Evolutionary conservation across 1,140 invertebrate genomes (phyloP).

Genomic region (Plectrocnemia conspersa): DNA sequence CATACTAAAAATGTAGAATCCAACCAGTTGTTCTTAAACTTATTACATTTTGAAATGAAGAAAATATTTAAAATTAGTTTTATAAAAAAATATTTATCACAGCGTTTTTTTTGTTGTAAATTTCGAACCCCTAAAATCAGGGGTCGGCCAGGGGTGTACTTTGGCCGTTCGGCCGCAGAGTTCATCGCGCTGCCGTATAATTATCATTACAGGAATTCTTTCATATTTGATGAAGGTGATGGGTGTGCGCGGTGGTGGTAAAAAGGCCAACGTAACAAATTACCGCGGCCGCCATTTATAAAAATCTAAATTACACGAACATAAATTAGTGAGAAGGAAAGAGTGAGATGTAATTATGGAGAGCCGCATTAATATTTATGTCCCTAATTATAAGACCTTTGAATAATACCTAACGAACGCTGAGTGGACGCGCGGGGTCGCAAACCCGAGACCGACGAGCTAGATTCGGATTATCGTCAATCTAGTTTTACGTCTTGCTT

Average conservation of each 20-base stretch:
- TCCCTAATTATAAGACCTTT: constrained; percentile 37
- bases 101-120: too few species aligned
- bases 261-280: constrained; percentile 32
- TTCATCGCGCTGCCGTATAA: constrained; percentile 30
- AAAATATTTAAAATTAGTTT: too few species aligned
- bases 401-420: constrained; percentile 36
- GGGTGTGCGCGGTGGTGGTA: constrained; percentile 25
- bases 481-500: too few species aligned
- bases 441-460: too few species aligned
- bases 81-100: too few species aligned
- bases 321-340: constrained; percentile 36
- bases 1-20: too few species aligned
- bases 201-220: constrained; percentile 36
- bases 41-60: too few species aligned
- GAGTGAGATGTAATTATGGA: constrained; percentile 37
- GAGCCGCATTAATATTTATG: constrained; percentile 36
- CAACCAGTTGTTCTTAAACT: too few species aligned
- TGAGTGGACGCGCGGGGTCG: constrained; percentile 28
- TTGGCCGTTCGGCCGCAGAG: constrained; percentile 1
- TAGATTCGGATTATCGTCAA: too few species aligned
- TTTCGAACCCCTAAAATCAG: too few species aligned
- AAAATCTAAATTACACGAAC: constrained; percentile 36
- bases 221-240: constrained; percentile 36
- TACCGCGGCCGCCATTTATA: constrained; percentile 35
- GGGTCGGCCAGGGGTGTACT: not conserved